These are phyloP conservation scores for Takifugu flavidus DNA, from an alignment of 2,113 vertebrate species.

Conservation along the genomic window DNA sequence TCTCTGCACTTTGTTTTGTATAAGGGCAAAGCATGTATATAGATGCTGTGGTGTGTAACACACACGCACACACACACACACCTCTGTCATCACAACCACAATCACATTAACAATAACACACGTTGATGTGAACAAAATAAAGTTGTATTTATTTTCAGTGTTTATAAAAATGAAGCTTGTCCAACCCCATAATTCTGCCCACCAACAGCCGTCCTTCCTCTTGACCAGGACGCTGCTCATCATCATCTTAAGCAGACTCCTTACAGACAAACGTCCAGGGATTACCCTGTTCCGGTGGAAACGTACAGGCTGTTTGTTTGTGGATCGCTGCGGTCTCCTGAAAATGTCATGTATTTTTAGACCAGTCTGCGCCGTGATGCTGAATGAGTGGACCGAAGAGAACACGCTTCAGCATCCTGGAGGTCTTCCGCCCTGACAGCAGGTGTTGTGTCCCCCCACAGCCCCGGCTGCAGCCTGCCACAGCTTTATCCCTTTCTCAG, in stretches of 20 bases:
- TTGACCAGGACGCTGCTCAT: conserved; percentile 12
- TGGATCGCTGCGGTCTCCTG: conserved; percentile 28
- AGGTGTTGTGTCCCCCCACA: conserved; percentile 25
- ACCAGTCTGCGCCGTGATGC: conserved; percentile 20
- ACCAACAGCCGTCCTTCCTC: not conserved
- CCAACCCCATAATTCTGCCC: too few relatives aligned
- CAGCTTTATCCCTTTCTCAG: conserved; percentile 1
- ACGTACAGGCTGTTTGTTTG: conserved; percentile 25
- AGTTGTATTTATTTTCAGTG: too few relatives aligned
- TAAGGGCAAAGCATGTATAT: too few relatives aligned
- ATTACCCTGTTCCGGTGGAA: conserved; percentile 51
- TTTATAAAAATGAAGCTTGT: too few relatives aligned
- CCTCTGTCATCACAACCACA: too few relatives aligned
- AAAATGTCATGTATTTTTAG: conserved; percentile 62
- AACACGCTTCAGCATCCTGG: conserved; percentile 14
- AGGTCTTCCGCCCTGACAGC: conserved; percentile 33
- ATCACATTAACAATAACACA: too few relatives aligned
- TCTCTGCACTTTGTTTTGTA: too few relatives aligned
- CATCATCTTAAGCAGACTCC: conserved; percentile 32
- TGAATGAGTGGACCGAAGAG: conserved; percentile 27
- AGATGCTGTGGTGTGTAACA: too few relatives aligned
- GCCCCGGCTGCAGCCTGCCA: conserved; percentile 10
- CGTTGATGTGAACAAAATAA: too few relatives aligned
- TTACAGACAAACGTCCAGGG: conserved; percentile 64
- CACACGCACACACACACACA: too few relatives aligned